Percentiles rank a stretch among this genome's conserved stretches.
Conservation (phyloP, 2,888 invertebrate species). For the Pyrocoelia pectoralis region DNA sequence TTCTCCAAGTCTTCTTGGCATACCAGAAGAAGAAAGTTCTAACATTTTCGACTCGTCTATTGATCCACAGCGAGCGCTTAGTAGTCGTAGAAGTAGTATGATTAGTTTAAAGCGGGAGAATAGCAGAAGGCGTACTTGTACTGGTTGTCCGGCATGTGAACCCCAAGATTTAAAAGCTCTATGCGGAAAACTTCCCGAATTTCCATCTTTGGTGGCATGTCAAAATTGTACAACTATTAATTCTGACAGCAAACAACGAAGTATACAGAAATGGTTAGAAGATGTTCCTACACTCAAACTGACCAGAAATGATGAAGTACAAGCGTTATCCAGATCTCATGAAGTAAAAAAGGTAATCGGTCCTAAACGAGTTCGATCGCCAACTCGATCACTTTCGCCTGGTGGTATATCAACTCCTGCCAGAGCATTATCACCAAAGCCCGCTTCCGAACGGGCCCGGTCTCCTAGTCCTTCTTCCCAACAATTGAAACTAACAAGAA, state of each 20-base stretch:
- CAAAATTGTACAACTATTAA: conserved; percentile 63
- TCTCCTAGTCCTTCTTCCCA: conserved; percentile 29
- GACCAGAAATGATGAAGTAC: conserved; percentile 16
- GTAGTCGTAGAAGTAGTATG: conserved; percentile 65
- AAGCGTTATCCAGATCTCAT: conserved; percentile 8
- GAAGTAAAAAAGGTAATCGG: conserved; percentile 3
- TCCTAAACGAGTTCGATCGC: conserved; percentile 49
- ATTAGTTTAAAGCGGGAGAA: conserved; percentile 70
- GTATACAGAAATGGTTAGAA: conserved; percentile 79
- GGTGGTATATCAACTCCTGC: conserved; percentile 43
- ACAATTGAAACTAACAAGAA: conserved; percentile 17
- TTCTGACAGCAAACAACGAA: conserved; percentile 76
- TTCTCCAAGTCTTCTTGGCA: conserved; percentile 78
- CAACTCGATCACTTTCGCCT: conserved; percentile 52
- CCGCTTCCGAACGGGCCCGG: conserved; percentile 42
- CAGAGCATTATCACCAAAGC: conserved; percentile 47
- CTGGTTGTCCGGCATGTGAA: conserved; percentile 75
- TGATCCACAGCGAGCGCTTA: conserved; percentile 56
- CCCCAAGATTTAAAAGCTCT: conserved; percentile 52
- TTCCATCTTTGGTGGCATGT: conserved; percentile 61
- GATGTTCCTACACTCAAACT: conserved; percentile 66
- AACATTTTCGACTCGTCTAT: conserved; percentile 62
- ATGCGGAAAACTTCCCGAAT: conserved; percentile 59
- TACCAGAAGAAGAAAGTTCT: conserved; percentile 79
- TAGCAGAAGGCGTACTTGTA: conserved; percentile 65